Conservation (phyloP, 2,113 vertebrate genomes). For the Hemicordylus capensis region DNA sequence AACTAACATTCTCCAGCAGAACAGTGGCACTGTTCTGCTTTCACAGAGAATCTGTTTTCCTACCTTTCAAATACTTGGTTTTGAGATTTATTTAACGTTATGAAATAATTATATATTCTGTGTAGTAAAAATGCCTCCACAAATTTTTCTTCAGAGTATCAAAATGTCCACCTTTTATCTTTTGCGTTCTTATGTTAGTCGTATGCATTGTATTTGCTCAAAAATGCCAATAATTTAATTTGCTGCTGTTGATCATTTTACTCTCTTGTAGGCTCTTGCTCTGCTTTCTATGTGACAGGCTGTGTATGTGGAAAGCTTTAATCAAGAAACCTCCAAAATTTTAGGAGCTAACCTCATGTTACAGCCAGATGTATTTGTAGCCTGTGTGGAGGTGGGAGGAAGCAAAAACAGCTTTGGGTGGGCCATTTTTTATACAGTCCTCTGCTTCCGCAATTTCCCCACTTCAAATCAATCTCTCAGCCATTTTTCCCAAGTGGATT, state of each 20-base stretch:
- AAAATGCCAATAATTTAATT: neutral
- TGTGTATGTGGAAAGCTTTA: neutral
- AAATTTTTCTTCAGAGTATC: neutral
- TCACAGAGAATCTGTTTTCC: constrained; percentile 41
- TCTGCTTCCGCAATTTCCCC: neutral
- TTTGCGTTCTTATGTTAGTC: neutral
- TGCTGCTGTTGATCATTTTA: neutral
- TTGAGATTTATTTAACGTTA: constrained; percentile 40
- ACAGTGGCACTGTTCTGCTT: constrained; percentile 35
- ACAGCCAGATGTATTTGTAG: neutral
- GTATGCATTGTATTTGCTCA: neutral
- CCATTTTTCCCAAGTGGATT: neutral
- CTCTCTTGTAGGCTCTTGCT: neutral
- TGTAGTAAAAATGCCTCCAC: constrained; percentile 49
- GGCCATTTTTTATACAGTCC: neutral
- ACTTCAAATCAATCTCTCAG: neutral
- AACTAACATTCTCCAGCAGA: constrained; percentile 26
- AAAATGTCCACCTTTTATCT: neutral
- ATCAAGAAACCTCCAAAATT: neutral
- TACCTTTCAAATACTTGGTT: constrained; percentile 51
- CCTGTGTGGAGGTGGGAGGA: neutral
- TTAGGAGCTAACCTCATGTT: neutral
- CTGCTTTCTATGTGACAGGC: neutral
- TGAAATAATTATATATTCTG: constrained; percentile 55
- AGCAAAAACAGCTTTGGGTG: neutral